Evolutionary conservation across 1,140 invertebrate species (phyloP).

Genomic region (Colletes latitarsis): DNA sequence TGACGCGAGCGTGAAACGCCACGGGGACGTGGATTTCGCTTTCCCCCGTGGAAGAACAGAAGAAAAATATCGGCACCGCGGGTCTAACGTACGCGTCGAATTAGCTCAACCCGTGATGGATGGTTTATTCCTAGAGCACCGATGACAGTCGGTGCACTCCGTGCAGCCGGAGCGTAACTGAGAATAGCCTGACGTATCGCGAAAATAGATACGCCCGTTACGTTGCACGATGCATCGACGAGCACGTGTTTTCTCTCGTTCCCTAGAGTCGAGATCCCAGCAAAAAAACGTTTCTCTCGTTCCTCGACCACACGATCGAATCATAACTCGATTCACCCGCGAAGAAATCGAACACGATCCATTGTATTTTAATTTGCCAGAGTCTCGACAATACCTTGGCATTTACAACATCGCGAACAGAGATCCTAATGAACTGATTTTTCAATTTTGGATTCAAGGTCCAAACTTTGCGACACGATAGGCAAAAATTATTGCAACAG

Average conservation of each 20-base stretch:
- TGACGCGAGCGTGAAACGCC: neutral
- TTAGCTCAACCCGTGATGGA: conserved; percentile 36
- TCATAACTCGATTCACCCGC: no score
- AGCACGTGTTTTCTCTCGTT: conserved; percentile 30
- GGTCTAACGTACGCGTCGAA: conserved; percentile 17
- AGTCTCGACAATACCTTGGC: no score
- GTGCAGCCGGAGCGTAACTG: conserved; percentile 45
- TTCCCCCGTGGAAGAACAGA: neutral
- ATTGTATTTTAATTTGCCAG: no score
- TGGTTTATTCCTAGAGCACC: conserved; percentile 60
- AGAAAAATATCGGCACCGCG: neutral
- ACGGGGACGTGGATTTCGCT: neutral
- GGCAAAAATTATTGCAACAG: no score
- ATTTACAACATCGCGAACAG: no score
- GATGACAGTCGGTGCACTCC: conserved; percentile 58
- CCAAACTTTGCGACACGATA: no score
- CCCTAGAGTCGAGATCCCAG: neutral
- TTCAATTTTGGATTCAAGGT: no score
- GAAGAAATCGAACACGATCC: no score
- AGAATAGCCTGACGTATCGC: conserved; percentile 49
- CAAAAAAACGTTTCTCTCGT: neutral
- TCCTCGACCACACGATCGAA: no score
- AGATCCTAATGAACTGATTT: no score
- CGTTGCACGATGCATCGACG: neutral
- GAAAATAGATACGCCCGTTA: conserved; percentile 36